These are phyloP conservation scores for Cerastis rubricosa DNA, from an alignment of 2,888 invertebrate species.

Conservation along the genomic window DNA sequence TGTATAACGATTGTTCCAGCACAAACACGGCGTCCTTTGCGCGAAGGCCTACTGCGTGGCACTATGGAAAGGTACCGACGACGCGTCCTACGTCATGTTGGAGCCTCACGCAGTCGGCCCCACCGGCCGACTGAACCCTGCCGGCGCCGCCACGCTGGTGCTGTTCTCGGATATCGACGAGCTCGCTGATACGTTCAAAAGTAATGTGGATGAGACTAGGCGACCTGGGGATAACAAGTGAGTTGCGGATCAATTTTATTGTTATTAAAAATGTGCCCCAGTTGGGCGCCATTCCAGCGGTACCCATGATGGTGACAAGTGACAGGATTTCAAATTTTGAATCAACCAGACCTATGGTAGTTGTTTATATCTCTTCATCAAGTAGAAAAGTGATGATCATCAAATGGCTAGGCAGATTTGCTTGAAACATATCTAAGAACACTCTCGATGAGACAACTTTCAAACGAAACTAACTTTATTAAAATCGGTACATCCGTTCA, in stretches of 20 bases:
- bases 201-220: constrained; percentile 12
- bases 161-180: constrained; percentile 76
- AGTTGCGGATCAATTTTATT: background rate
- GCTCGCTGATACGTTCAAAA: constrained; percentile 76
- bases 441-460: no score
- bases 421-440: no score
- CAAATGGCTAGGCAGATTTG: no score
- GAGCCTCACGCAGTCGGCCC: constrained; percentile 86
- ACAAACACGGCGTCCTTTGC: constrained; percentile 83
- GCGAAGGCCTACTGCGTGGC: constrained; percentile 84
- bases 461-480: no score
- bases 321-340: no score
- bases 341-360: no score
- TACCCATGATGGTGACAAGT: no score
- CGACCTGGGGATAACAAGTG: constrained; percentile 25
- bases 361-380: no score
- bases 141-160: constrained; percentile 78
- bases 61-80: constrained; percentile 78
- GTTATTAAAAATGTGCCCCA: background rate
- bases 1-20: constrained; percentile 63
- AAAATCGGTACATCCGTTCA: no score
- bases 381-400: no score
- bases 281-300: background rate
- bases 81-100: constrained; percentile 76
- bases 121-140: constrained; percentile 74